Evolutionary conservation across 1,140 invertebrate genomes (phyloP).

Genomic region (Euwallacea similis): DNA sequence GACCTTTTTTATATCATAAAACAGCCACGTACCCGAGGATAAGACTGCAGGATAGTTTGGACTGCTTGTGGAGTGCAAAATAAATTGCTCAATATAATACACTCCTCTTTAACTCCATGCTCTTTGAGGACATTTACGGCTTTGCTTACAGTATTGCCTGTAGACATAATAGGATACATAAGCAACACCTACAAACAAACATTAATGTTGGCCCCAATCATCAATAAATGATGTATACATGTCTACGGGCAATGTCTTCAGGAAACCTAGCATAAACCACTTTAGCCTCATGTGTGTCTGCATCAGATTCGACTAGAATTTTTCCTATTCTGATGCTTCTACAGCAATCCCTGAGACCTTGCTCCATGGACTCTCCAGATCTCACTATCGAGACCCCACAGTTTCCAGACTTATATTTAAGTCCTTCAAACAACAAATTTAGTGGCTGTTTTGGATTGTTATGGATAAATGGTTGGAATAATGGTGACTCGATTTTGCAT

Average conservation of each 20-base stretch:
- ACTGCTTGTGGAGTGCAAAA: slow-evolving; percentile 94
- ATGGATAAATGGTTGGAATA: too few relatives aligned
- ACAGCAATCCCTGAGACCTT: slow-evolving; percentile 95
- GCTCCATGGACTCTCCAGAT: slow-evolving; percentile 97
- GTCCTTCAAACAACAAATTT: slow-evolving; percentile 33
- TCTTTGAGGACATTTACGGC: slow-evolving; percentile 92
- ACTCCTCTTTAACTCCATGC: slow-evolving; percentile 88
- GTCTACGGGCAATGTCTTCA: slow-evolving; percentile 86
- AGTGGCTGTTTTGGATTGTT: background rate
- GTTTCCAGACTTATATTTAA: slow-evolving; percentile 94
- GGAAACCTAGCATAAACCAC: slow-evolving; percentile 98
- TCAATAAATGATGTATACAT: slow-evolving; percentile 53
- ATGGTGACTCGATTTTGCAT: too few relatives aligned
- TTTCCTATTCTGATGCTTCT: slow-evolving; percentile 97
- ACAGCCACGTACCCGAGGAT: slow-evolving; percentile 69
- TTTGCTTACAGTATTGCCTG: slow-evolving; percentile 93
- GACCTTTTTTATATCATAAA: background rate
- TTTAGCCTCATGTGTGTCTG: slow-evolving; percentile 92
- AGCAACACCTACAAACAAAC: slow-evolving; percentile 68
- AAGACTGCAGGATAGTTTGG: slow-evolving; percentile 80
- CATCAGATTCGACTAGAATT: slow-evolving; percentile 96
- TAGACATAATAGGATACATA: slow-evolving; percentile 98
- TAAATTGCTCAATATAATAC: slow-evolving; percentile 94
- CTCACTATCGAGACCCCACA: slow-evolving; percentile 98
- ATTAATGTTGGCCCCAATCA: slow-evolving; percentile 11